Base-by-base conservation (phyloP, 2,888 invertebrate species). In the Epinotia nisella region DNA sequence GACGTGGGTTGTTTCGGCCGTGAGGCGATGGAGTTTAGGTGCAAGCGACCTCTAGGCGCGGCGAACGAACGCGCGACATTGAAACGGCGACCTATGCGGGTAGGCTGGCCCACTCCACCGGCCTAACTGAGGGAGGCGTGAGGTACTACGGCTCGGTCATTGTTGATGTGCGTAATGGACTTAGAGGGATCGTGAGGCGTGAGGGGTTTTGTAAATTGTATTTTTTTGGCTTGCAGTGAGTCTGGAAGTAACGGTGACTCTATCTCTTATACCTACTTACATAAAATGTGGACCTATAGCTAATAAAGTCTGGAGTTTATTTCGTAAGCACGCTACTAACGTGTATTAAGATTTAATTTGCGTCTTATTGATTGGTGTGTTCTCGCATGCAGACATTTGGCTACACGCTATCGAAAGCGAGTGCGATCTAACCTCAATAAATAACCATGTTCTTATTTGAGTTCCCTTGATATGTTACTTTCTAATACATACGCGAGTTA, bases 1-100 rank as follows among this genome's bases (percentile, higher is more conserved):
- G 10, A 55, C 41, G 5, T n/a, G 13, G 2, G n/a, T 0, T 21
- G 1, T 56, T 66, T 66, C n/a, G 11, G 5, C 0, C 5, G 15
- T 21, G 2, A 29, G 45, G 10, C 29, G n/a, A 2, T 49, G 24
- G 11, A 17, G 49, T 64, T 73, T 68, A 76, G 79, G 82, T 81
- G 83, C 80, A 81, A 81, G 81, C 90, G 91, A 91, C 91, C 92
- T 90, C 85, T 87, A 82, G 81, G 77, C 76, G 83, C 88, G 90
- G 91, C 84, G 92, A 90, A 90, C 82, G 92, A 91, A 91, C 85
- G 84, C 89, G 85, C 88, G 92, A 92, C 92, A 91, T 93, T 93
- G 92, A 87, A 84, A 82, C 84, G 87, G 86, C 81, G 87, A 80
- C 78, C 77, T 79, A 77, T 81, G 83, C 83, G 87, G 84, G 84